These are phyloP conservation scores for Caenorhabditis japonica DNA, from an alignment of 2,888 invertebrate species.

Conservation along the genomic window DNA sequence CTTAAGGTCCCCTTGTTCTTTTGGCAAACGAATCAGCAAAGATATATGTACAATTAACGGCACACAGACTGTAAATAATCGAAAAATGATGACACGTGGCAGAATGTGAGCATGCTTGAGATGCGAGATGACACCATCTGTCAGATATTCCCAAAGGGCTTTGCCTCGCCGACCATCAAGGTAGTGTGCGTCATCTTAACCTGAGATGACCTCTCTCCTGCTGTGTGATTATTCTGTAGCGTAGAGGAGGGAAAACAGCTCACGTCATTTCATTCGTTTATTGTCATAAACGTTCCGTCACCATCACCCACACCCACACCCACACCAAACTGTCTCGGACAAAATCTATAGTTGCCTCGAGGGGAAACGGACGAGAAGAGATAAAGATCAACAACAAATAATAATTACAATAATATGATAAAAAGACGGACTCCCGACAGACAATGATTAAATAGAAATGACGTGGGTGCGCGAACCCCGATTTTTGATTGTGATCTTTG, in stretches of 20 bases:
- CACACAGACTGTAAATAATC: too few relatives aligned
- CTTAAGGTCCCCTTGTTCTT: too few relatives aligned
- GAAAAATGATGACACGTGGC: too few relatives aligned
- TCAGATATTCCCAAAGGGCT: background rate
- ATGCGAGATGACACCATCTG: too few relatives aligned
- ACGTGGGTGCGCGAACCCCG: constrained; percentile 22
- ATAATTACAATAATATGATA: constrained; percentile 40
- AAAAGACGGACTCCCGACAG: constrained; percentile 5
- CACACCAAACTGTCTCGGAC: constrained; percentile 36
- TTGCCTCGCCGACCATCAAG: too few relatives aligned
- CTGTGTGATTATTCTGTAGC: constrained; percentile 22
- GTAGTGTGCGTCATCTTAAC: constrained; percentile 53
- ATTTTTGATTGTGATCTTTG: too few relatives aligned
- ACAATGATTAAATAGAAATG: constrained; percentile 40
- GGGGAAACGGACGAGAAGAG: constrained; percentile 9
- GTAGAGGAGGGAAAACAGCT: too few relatives aligned
- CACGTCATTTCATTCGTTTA: too few relatives aligned
- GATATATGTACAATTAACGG: too few relatives aligned
- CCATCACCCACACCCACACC: background rate
- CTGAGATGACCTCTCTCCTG: constrained; percentile 32
- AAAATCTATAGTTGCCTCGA: background rate
- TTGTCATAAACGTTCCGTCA: too few relatives aligned
- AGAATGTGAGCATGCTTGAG: too few relatives aligned
- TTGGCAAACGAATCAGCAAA: too few relatives aligned
- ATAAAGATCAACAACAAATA: constrained; percentile 42